Conservation (phyloP, 2,888 invertebrate species). For the Cerastis leucographa region DNA sequence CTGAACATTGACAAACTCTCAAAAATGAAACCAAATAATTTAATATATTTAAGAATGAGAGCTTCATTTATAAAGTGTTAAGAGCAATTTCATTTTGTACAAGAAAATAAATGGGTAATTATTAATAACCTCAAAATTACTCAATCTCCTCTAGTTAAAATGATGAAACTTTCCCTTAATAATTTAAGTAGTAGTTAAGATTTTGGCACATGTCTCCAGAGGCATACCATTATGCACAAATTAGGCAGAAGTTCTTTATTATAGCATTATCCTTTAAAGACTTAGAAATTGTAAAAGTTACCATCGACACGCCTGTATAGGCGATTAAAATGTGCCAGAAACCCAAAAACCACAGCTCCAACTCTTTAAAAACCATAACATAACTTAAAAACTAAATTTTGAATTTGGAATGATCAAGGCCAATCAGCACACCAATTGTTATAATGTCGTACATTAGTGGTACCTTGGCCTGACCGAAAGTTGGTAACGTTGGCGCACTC, state of each 20-base stretch:
- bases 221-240: not conserved
- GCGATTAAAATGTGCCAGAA: constrained; percentile 25
- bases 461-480: constrained; percentile 91
- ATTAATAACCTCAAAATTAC: not conserved
- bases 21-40: constrained; percentile 60
- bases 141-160: not conserved
- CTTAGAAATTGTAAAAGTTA: not conserved
- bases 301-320: not conserved
- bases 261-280: not conserved
- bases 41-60: constrained; percentile 67
- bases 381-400: constrained; percentile 87
- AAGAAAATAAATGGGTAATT: not conserved
- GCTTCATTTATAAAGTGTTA: constrained; percentile 37
- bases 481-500: constrained; percentile 85
- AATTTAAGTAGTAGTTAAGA: constrained; percentile 14
- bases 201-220: constrained; percentile 23
- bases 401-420: constrained; percentile 88
- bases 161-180: constrained; percentile 29
- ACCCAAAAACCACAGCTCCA: constrained; percentile 56
- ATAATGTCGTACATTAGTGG: constrained; percentile 81
- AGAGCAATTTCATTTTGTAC: constrained; percentile 25
- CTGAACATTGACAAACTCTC: constrained; percentile 86
- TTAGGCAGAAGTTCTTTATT: not conserved
- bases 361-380: constrained; percentile 70
- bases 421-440: constrained; percentile 88